phyloP scores from a whole-genome alignment of 1,140 invertebrate species.

The Platyscapa corneri region DNA sequence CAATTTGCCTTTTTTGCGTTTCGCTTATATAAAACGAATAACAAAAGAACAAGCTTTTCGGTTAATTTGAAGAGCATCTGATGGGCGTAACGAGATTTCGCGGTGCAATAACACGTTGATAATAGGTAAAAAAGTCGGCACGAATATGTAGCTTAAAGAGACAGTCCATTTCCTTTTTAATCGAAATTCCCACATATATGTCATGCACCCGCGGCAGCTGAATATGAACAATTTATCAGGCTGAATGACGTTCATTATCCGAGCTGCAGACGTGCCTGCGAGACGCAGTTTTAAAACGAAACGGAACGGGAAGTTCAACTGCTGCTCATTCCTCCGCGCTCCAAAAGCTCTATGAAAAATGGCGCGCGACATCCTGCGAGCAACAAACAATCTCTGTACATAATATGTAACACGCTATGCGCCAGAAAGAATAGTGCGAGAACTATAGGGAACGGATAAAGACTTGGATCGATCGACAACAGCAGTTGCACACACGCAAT shows the following conservation, averaged over 20 bases:
- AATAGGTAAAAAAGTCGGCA: background rate
- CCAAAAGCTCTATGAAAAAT: conserved; percentile 22
- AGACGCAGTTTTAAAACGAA: background rate
- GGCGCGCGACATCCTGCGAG: background rate
- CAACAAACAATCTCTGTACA: background rate
- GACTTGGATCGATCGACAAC: conserved; percentile 10
- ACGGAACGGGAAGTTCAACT: background rate
- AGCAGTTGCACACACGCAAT: background rate
- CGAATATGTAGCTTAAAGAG: background rate
- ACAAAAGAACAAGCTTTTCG: background rate
- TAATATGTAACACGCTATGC: background rate
- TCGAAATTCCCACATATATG: background rate
- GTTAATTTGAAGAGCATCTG: background rate
- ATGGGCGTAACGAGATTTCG: background rate
- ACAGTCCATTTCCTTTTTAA: background rate
- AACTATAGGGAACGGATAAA: background rate
- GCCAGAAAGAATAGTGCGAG: background rate
- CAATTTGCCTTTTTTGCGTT: background rate
- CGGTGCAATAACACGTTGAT: background rate
- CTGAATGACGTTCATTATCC: conserved; percentile 48
- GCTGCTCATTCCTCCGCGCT: no score
- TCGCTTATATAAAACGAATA: background rate
- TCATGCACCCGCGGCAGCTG: background rate
- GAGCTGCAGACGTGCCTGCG: background rate
- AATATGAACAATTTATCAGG: conserved; percentile 43